These are phyloP conservation scores for Tryphoninae sp. DNA, from an alignment of 2,888 invertebrate genomes.

Conservation along the genomic window DNA sequence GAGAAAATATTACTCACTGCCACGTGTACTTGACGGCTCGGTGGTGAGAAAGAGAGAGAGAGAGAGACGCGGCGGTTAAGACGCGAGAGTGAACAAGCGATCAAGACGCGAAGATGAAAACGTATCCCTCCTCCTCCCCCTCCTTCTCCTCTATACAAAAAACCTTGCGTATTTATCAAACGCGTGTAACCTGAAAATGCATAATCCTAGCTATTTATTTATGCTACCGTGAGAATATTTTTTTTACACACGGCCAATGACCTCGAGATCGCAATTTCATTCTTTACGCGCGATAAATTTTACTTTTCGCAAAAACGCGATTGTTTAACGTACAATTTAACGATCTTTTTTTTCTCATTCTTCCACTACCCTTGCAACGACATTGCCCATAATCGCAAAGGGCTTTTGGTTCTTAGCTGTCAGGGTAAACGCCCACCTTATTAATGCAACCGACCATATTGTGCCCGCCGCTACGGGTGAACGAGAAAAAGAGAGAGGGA, in stretches of 20 bases:
- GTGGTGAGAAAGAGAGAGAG: not conserved
- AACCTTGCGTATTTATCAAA: not conserved
- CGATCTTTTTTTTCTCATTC: not conserved
- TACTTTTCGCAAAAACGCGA: not conserved
- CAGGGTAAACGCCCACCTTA: slow-evolving; percentile 19
- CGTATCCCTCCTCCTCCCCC: not conserved
- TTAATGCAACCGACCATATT: slow-evolving; percentile 12
- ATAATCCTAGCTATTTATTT: no score
- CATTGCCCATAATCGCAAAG: slow-evolving; percentile 4
- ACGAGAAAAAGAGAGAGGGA: no score
- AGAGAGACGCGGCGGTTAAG: not conserved
- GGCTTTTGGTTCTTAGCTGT: slow-evolving; percentile 10
- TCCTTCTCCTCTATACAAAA: not conserved
- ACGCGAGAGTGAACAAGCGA: not conserved
- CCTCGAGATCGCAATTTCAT: not conserved
- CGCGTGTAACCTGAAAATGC: not conserved
- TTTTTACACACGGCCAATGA: not conserved
- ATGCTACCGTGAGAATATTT: not conserved
- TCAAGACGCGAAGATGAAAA: not conserved
- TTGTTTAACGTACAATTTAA: slow-evolving; percentile 9
- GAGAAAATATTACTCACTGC: slow-evolving; percentile 47
- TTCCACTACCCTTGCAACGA: not conserved
- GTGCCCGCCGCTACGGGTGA: not conserved
- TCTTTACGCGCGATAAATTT: not conserved
- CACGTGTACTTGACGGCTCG: slow-evolving; percentile 18